Evolutionary conservation across 1,140 invertebrate genomes (phyloP).

Genomic region (Drosophila arizonae): DNA sequence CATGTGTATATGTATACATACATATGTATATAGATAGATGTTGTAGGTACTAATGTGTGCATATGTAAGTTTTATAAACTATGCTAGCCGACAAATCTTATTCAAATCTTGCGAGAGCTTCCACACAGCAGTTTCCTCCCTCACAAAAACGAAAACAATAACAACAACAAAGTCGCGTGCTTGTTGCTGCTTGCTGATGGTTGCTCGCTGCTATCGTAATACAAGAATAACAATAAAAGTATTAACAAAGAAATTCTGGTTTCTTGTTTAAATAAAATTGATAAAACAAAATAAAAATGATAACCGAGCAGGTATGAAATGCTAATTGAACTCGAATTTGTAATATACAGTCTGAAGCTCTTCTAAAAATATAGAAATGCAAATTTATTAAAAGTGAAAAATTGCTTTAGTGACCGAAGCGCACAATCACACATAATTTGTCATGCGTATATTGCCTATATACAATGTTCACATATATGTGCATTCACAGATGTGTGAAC

Average conservation of each 20-base stretch:
- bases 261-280: constrained; percentile 16
- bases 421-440: constrained; percentile 10
- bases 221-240: neutral
- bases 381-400: constrained; percentile 5
- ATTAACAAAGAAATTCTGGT: neutral
- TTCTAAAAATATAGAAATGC: neutral
- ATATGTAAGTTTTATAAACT: constrained; percentile 11
- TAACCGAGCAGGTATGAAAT: constrained; percentile 22
- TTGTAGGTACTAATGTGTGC: constrained; percentile 6
- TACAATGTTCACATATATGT: neutral
- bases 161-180: neutral
- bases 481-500: neutral
- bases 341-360: neutral
- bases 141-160: neutral
- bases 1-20: constrained; percentile 25
- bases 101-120: constrained; percentile 19
- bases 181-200: neutral
- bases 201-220: constrained; percentile 11
- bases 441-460: constrained; percentile 9
- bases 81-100: constrained; percentile 17
- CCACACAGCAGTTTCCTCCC: constrained; percentile 6
- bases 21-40: constrained; percentile 10
- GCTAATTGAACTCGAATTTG: neutral
- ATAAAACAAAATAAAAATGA: constrained; percentile 18
- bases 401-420: neutral